Conservation (phyloP, 2,797 vertebrate genomes). For the Echiichthys vipera region DNA sequence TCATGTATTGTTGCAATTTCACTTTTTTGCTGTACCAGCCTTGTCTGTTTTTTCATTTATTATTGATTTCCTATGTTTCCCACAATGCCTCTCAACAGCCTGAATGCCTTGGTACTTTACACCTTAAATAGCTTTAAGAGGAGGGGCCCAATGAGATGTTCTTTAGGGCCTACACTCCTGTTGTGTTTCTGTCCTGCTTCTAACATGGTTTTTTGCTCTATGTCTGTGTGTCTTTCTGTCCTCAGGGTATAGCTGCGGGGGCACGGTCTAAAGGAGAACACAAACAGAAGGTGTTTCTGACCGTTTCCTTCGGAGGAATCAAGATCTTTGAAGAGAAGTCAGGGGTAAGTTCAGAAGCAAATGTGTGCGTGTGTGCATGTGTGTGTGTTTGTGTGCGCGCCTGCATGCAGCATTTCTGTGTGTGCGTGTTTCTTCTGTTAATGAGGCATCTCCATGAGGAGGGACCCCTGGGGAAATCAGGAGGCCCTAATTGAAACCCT, state of each 20-base stretch:
- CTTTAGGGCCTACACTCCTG: not conserved
- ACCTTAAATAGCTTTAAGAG: no score
- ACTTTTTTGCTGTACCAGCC: not conserved
- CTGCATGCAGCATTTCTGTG: constrained; percentile 15
- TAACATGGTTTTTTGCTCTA: constrained; percentile 23
- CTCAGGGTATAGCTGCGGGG: constrained; percentile 93
- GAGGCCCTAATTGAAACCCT: constrained; percentile 83
- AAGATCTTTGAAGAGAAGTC: constrained; percentile 99
- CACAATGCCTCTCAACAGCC: not conserved
- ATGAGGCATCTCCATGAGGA: constrained; percentile 78
- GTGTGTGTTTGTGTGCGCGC: constrained; percentile 15
- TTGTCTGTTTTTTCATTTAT: not conserved
- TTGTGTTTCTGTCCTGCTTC: constrained; percentile 15
- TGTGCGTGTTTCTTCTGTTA: constrained; percentile 69
- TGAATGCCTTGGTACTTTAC: no score
- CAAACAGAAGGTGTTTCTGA: constrained; percentile 98
- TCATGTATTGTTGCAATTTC: not conserved
- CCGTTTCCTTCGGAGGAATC: constrained; percentile 98
- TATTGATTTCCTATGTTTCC: constrained; percentile 2
- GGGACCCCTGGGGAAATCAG: constrained; percentile 80
- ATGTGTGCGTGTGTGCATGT: constrained; percentile 13
- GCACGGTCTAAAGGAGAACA: constrained; percentile 98
- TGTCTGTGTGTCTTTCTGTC: constrained; percentile 30
- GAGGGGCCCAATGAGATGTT: not conserved
- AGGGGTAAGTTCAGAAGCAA: constrained; percentile 89